Evolutionary conservation across 2,797 vertebrate species (phyloP), one percentile per base, ranked within the genome.

Genomic region (Bradypodion pumilum): DNA sequence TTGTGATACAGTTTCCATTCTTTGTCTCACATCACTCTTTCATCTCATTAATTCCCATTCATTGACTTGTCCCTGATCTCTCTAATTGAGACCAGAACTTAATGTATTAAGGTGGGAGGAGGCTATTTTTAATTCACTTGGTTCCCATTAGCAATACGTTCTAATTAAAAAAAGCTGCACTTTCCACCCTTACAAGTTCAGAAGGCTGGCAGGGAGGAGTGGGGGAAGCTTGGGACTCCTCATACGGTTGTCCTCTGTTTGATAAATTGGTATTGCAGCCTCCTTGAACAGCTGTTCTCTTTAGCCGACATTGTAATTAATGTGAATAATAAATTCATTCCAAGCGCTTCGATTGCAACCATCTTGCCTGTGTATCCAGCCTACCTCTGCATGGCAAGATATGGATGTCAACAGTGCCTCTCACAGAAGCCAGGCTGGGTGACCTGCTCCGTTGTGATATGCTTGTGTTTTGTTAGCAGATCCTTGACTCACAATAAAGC

Each of bases 31-130:
- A 92, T 86, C 90, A 89, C 91, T 91, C 16, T 92, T 93, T 95
- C 88, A 92, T 95, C 93, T 93, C 93, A 91, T 89, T 93, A 94
- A 89, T 94, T 93, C 91, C 92, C 87, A 91, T 93, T 94, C 95
- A 93, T 86, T 93, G 91, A 91, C 78, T 82, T 94, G 91, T 94
- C 91, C 94, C 94, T 96, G 95, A 96, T 95, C 95, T 94, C 94
- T 95, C 89, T 95, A 96, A 96, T 95, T 95, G 95, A 96, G 95
- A 96, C 95, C 95, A 95, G 93, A 94, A 94, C 91, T 94, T 94
- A 89, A 66, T 95, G 93, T 93, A 95, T 94, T 92, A 88, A 88
- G 85, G 89, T 92, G 90, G 90, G 49, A 52, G 49, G 49, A 52
- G 95, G 95, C 94, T 93, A 94, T 90, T 95, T 95, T 95, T 96